Evolutionary conservation across 2,113 vertebrate genomes (phyloP).

Genomic region (Eclectus roratus): DNA sequence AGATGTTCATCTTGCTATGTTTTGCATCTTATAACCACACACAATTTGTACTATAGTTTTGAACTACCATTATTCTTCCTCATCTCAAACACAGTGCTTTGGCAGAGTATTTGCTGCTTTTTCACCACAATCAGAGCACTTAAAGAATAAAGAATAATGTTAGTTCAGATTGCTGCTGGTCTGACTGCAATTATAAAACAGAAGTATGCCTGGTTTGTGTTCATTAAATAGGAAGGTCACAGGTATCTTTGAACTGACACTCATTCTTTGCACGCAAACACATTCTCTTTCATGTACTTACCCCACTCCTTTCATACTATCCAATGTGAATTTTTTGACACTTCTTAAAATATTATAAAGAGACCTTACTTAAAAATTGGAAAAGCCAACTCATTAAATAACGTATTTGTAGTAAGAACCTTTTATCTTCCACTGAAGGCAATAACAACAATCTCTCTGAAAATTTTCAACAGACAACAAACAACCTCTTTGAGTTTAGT

Average conservation of each 20-base stretch:
- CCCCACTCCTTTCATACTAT: background rate
- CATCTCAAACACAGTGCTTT: background rate
- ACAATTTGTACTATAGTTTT: background rate
- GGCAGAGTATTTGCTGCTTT: background rate
- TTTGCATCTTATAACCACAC: background rate
- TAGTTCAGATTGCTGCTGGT: background rate
- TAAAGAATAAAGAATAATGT: background rate
- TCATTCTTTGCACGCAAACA: background rate
- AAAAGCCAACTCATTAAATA: slow-evolving; percentile 40
- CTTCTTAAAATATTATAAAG: slow-evolving; percentile 13
- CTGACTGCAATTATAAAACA: background rate
- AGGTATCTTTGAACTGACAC: slow-evolving; percentile 35
- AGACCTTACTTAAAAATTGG: slow-evolving; percentile 23
- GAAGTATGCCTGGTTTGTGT: background rate
- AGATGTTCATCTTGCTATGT: background rate
- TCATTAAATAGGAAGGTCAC: slow-evolving; percentile 28
- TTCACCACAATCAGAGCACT: background rate
- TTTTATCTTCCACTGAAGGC: slow-evolving; percentile 43
- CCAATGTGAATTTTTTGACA: background rate
- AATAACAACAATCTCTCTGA: background rate
- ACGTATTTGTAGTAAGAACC: slow-evolving; percentile 2
- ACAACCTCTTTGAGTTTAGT: slow-evolving; percentile 6
- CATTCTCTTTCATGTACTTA: slow-evolving; percentile 29
- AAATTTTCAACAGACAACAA: slow-evolving; percentile 34
- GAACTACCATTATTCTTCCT: background rate